These are phyloP conservation scores for Aphidius gifuensis DNA, from an alignment of 1,140 invertebrate species.

Conservation along the genomic window DNA sequence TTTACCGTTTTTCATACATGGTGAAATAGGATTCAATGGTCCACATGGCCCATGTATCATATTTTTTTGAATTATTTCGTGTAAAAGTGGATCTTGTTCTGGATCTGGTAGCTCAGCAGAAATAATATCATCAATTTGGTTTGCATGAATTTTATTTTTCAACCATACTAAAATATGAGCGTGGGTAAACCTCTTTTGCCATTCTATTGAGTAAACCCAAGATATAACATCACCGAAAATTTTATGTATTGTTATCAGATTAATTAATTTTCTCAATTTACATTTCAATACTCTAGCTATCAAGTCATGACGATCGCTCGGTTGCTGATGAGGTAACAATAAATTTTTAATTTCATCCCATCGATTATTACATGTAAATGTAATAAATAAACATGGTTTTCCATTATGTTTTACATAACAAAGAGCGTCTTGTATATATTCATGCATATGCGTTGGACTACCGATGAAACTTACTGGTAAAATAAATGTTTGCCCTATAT, in stretches of 20 bases:
- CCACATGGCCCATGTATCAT: slow-evolving; percentile 47
- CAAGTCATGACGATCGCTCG: slow-evolving; percentile 47
- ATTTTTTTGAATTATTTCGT: slow-evolving; percentile 41
- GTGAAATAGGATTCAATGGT: slow-evolving; percentile 40
- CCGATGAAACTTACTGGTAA: too few relatives aligned
- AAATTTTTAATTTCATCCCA: slow-evolving; percentile 40
- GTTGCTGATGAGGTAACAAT: slow-evolving; percentile 26
- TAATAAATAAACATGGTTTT: too few relatives aligned
- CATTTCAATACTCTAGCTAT: slow-evolving; percentile 45
- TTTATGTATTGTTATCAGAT: slow-evolving; percentile 32
- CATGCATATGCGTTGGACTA: too few relatives aligned
- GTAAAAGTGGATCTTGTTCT: slow-evolving; percentile 43
- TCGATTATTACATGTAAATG: slow-evolving; percentile 41
- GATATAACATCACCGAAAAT: slow-evolving; percentile 41
- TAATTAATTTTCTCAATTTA: slow-evolving; percentile 41
- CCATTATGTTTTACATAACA: too few relatives aligned
- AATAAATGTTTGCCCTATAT: too few relatives aligned
- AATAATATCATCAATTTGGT: slow-evolving; percentile 47
- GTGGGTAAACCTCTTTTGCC: slow-evolving; percentile 52
- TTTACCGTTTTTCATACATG: slow-evolving; percentile 48
- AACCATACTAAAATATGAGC: slow-evolving; percentile 39
- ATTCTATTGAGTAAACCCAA: slow-evolving; percentile 55
- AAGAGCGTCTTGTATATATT: too few relatives aligned
- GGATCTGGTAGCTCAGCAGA: slow-evolving; percentile 58
- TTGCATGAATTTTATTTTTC: slow-evolving; percentile 39